Conservation (phyloP, 2,888 invertebrate genomes). For the Mystacides longicornis region DNA sequence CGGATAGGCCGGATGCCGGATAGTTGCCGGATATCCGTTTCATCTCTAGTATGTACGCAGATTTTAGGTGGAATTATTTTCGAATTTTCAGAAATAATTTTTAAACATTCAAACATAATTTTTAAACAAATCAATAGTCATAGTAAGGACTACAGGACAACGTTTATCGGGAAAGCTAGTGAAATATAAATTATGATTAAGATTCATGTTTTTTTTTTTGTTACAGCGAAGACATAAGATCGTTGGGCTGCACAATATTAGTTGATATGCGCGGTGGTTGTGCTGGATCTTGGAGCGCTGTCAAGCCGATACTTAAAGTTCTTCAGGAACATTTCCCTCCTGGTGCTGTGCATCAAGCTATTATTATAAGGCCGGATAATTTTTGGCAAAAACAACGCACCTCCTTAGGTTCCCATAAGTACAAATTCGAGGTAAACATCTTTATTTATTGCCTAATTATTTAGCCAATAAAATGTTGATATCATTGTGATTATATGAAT, state of each 20-base stretch:
- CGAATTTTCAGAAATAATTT: no score
- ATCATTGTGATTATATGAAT: neutral
- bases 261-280: slow-evolving; percentile 93
- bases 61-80: neutral
- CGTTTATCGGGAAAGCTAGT: no score
- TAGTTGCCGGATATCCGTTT: neutral
- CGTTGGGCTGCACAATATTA: slow-evolving; percentile 89
- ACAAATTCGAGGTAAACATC: slow-evolving; percentile 85
- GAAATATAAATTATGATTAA: neutral
- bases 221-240: slow-evolving; percentile 76
- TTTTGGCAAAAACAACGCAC: slow-evolving; percentile 99
- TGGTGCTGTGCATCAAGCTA: slow-evolving; percentile 82
- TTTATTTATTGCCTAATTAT: neutral
- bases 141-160: no score
- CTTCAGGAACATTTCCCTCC: slow-evolving; percentile 94
- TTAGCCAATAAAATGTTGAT: neutral
- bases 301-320: slow-evolving; percentile 96
- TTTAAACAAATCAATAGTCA: no score
- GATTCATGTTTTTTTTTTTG: slow-evolving; percentile 26
- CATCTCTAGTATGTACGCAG: neutral
- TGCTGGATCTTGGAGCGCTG: slow-evolving; percentile 84
- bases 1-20: no score
- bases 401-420: slow-evolving; percentile 94
- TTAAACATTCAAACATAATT: no score
- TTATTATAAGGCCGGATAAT: slow-evolving; percentile 97